These are phyloP conservation scores for Noctua janthe DNA, from an alignment of 2,888 invertebrate species.

Conservation along the genomic window DNA sequence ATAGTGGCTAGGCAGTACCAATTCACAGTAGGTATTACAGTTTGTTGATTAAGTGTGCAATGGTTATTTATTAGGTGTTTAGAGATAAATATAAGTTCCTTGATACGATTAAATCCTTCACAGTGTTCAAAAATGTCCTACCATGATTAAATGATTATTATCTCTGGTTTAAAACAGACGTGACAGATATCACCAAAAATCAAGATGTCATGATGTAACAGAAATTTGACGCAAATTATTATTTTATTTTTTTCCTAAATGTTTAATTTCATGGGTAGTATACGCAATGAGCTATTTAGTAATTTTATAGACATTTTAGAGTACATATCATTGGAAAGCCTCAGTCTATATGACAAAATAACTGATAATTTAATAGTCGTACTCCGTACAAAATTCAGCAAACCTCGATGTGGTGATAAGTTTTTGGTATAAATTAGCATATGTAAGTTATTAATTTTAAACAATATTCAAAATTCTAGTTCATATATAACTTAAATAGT, in stretches of 20 bases:
- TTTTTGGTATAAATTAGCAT: conserved; percentile 77
- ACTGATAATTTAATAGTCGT: conserved; percentile 81
- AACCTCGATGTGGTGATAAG: conserved; percentile 79
- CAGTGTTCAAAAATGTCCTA: background rate
- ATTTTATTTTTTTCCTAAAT: conserved; percentile 73
- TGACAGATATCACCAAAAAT: conserved; percentile 31
- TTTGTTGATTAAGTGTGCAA: background rate
- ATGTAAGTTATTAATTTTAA: conserved; percentile 14
- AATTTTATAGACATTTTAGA: conserved; percentile 81
- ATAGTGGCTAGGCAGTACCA: background rate
- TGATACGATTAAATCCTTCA: conserved; percentile 10
- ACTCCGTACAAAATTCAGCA: conserved; percentile 77
- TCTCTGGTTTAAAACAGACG: conserved; percentile 18
- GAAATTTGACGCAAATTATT: conserved; percentile 36
- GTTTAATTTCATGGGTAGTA: conserved; percentile 79
- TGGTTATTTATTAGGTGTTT: background rate
- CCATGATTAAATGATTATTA: background rate
- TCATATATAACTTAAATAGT: conserved; percentile 5
- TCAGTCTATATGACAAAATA: conserved; percentile 81
- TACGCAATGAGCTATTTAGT: conserved; percentile 76
- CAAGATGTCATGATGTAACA: conserved; percentile 35
- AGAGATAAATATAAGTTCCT: background rate
- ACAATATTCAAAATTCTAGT: conserved; percentile 62
- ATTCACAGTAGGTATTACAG: background rate
- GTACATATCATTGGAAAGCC: conserved; percentile 77